Evolutionary conservation across 1,140 invertebrate genomes (phyloP).

Genomic region (Caenorhabditis remanei): DNA sequence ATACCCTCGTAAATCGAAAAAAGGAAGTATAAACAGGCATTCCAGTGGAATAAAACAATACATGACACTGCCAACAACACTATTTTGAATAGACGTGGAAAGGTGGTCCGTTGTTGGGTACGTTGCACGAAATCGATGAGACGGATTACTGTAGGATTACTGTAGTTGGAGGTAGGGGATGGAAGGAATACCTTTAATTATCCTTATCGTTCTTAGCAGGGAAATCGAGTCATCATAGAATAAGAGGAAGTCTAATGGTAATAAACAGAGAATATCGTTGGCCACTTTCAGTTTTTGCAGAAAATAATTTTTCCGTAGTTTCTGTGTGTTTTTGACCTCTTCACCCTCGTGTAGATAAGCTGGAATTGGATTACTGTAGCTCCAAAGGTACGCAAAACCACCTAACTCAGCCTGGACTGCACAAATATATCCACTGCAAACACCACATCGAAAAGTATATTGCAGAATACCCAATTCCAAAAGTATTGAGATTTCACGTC

Average conservation of each 20-base stretch:
- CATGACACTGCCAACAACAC: slow-evolving; percentile 27
- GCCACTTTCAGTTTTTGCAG: slow-evolving; percentile 17
- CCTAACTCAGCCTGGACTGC: slow-evolving; percentile 8
- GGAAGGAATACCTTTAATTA: slow-evolving; percentile 49
- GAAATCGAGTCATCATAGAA: slow-evolving; percentile 37
- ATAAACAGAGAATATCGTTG: slow-evolving; percentile 50
- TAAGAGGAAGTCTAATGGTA: slow-evolving; percentile 58
- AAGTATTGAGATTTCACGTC: slow-evolving; percentile 57
- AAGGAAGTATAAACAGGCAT: slow-evolving; percentile 59
- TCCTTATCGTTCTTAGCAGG: slow-evolving; percentile 38
- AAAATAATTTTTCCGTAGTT: slow-evolving; percentile 24
- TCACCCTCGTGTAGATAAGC: slow-evolving; percentile 23
- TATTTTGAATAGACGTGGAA: neutral
- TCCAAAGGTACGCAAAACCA: neutral
- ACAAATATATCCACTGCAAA: slow-evolving; percentile 54
- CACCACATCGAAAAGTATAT: slow-evolving; percentile 41
- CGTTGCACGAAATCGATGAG: slow-evolving; percentile 27
- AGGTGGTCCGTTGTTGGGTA: neutral
- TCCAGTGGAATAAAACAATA: slow-evolving; percentile 60
- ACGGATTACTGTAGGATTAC: neutral
- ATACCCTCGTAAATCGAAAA: slow-evolving; percentile 56
- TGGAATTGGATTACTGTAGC: too few species aligned
- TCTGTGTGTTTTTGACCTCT: slow-evolving; percentile 8
- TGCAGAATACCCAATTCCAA: slow-evolving; percentile 49
- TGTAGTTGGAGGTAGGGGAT: neutral